Percentiles rank a stretch among this genome's conserved stretches.
These are phyloP conservation scores for Paraescarpia echinospica DNA, from an alignment of 1,140 invertebrate genomes.

Conservation along the genomic window DNA sequence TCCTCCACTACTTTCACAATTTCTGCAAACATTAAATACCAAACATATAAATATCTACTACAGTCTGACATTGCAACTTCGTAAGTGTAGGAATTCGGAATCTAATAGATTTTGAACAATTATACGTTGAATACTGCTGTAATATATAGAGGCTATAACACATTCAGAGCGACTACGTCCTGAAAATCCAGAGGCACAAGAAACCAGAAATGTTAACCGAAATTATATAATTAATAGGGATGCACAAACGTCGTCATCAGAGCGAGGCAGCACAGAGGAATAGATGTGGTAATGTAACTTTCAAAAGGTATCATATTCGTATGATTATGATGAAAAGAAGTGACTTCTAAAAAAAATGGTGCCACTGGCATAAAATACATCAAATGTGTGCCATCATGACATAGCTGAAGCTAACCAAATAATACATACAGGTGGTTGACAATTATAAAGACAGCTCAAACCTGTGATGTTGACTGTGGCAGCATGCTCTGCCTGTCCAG, in stretches of 20 bases:
- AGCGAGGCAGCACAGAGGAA: no score
- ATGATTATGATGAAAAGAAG: no score
- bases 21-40: background rate
- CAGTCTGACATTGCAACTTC: background rate
- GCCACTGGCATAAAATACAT: no score
- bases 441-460: constrained; percentile 13
- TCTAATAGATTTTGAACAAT: background rate
- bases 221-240: no score
- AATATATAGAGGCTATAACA: no score
- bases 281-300: no score
- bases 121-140: background rate
- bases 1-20: background rate
- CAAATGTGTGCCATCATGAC: background rate
- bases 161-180: no score
- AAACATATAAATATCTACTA: background rate
- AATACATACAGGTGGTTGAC: background rate
- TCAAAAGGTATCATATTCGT: no score
- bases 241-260: no score
- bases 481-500: constrained; percentile 43
- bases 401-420: background rate
- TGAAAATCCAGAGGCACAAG: no score
- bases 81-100: background rate
- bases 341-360: no score
- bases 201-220: no score
- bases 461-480: constrained; percentile 46